A percentile compares a stretch with the other conserved stretches of the same genome.
Conservation (phyloP, 2,113 vertebrate genomes). For the Pontoporia blainvillei region DNA sequence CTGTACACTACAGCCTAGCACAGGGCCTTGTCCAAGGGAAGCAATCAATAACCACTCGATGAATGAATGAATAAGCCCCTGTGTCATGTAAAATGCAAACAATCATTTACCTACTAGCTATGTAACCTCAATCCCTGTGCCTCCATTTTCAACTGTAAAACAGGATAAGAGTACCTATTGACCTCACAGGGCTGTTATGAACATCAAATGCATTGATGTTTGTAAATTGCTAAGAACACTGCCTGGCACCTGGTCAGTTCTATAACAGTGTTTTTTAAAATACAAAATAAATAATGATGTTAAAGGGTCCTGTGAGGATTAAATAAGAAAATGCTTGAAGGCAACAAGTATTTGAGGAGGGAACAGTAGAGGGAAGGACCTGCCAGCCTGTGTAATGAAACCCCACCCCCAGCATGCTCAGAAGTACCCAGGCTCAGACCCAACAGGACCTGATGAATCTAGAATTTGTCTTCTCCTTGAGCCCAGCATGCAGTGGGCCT, state of each 20-base stretch:
- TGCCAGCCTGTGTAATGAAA: neutral
- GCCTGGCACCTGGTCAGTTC: neutral
- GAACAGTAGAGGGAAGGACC: neutral
- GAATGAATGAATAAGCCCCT: slow-evolving; percentile 3
- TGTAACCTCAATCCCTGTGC: neutral
- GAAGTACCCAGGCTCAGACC: neutral
- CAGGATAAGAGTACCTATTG: neutral
- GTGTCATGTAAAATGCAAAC: neutral
- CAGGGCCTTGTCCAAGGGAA: neutral
- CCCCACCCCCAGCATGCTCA: neutral
- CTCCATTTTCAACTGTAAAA: neutral
- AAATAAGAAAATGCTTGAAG: slow-evolving; percentile 28
- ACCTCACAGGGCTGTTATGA: neutral
- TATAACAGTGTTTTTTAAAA: neutral
- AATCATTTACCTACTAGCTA: neutral
- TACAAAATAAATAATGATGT: neutral
- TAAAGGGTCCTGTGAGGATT: neutral
- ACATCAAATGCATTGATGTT: slow-evolving; percentile 4
- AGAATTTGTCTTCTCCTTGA: neutral
- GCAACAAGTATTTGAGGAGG: neutral
- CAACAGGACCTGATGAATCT: neutral
- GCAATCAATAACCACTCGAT: neutral
- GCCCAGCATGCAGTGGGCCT: neutral
- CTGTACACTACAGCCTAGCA: neutral
- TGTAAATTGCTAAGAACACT: neutral